Percentiles rank a stretch among this genome's conserved stretches.
These are phyloP conservation scores for Drosophila azteca DNA, from an alignment of 1,140 invertebrate species.

Conservation along the genomic window DNA sequence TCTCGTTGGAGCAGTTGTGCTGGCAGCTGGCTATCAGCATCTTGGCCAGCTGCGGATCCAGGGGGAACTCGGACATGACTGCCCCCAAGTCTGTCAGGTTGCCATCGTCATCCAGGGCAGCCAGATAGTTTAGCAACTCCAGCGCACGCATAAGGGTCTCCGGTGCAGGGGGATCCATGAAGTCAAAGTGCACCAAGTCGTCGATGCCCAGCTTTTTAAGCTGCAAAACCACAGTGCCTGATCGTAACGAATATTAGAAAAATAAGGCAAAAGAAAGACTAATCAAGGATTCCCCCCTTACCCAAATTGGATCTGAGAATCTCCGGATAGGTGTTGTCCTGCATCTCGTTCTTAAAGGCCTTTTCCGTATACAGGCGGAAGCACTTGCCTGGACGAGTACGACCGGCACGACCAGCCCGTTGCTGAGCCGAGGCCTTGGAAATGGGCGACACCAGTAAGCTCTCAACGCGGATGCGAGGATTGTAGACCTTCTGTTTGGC, in stretches of 20 bases:
- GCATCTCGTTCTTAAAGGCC: conserved; percentile 99
- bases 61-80: conserved; percentile 99
- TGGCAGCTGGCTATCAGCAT: conserved; percentile 99
- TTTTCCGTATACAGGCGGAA: conserved; percentile 99
- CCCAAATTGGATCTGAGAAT: conserved; percentile 88
- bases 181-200: conserved; percentile 99
- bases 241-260: background rate
- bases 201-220: conserved; percentile 99
- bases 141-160: conserved; percentile 99
- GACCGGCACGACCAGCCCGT: conserved; percentile 97
- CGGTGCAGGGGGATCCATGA: conserved; percentile 99
- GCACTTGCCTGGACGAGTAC: conserved; percentile 98
- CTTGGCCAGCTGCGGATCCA: conserved; percentile 99
- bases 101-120: conserved; percentile 94
- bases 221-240: conserved; percentile 95
- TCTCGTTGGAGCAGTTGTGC: conserved; percentile 99
- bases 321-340: conserved; percentile 99
- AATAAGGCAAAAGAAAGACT: background rate
- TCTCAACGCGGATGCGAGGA: conserved; percentile 98
- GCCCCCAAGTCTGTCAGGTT: conserved; percentile 98
- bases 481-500: conserved; percentile 99
- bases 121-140: conserved; percentile 98
- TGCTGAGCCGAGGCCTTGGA: conserved; percentile 99
- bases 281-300: conserved; percentile 12
- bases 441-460: conserved; percentile 98